Evolutionary conservation across 2,797 vertebrate genomes (phyloP), one percentile per base, ranked within the genome.

Genomic region (Neostethus bicornis): DNA sequence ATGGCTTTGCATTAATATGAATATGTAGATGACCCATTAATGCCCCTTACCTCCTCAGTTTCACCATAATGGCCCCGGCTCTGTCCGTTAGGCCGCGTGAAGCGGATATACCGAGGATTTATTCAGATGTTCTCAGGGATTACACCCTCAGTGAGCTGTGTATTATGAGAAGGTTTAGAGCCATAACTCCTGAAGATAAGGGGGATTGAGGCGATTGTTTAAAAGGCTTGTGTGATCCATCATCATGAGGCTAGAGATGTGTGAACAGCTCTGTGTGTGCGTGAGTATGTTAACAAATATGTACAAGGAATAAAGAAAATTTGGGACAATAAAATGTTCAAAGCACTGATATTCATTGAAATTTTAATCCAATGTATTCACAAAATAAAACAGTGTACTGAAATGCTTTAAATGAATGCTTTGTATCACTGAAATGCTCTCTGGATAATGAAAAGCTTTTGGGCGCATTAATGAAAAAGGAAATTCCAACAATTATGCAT

Each of bases 161-260:
- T 84, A 89, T 90, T 90, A 90, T 81, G 82, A 82, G 80, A 74
- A 83, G 87, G 87, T 90, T 90, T 87, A 84, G 83, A 45, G 56
- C 79, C 79, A 82, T 89, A 88, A 87, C 85, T 87, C 83, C 85
- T 78, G 73, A 87, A 81, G 84, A 87, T 88, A 80, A 84, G 70
- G 73, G 46, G 85, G 84, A 84, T 84, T 84, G 77, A 70, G 68
- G 56, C 61, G 74, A 86, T 87, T 88, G 85, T 90, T 90, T 84
- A 76, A 86, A 84, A 62, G 70, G 79, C 86, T 85, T 87, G 85
- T 78, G 80, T 75, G 81, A 60, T 70, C 71, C 76, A 63, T 84
- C 70, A 77, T 55, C 37, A 20, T 38, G 2, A 48, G 54, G 42
- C 52, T 4, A 16, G 9, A 10, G 34, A 4, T 44, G 56, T 45